phyloP scores from a whole-genome alignment of 2,888 invertebrate species.

The Pristionchus japonicus region DNA sequence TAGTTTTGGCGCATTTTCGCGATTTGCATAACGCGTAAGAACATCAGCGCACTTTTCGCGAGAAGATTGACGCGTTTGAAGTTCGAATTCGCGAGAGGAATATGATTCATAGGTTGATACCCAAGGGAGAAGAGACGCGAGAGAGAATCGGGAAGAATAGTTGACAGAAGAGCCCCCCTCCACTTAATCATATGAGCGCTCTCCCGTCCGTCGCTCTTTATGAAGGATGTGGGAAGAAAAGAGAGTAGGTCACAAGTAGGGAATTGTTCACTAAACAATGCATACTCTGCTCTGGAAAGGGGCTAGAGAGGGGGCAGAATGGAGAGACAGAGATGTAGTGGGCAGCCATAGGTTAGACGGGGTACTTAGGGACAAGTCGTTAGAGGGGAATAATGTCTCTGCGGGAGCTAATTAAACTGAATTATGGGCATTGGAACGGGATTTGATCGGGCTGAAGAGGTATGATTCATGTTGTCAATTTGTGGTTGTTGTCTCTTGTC shows the following conservation, averaged over 20 bases:
- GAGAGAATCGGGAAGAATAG: not conserved
- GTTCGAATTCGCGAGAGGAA: not conserved
- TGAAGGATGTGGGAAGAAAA: not conserved
- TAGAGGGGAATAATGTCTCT: not conserved
- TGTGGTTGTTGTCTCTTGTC: not conserved
- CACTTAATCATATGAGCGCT: conserved; percentile 25
- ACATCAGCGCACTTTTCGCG: too few relatives aligned
- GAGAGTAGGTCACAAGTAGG: conserved; percentile 15
- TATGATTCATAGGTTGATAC: not conserved
- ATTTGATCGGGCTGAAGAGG: not conserved
- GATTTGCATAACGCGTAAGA: not conserved
- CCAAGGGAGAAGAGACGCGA: not conserved
- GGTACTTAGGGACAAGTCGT: not conserved
- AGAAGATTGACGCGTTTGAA: too few relatives aligned
- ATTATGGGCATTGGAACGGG: not conserved
- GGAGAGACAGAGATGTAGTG: not conserved
- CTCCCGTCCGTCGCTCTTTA: not conserved
- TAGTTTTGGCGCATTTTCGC: not conserved
- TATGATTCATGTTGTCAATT: conserved; percentile 11
- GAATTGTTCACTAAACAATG: not conserved
- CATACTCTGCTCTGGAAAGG: not conserved
- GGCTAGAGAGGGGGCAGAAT: not conserved
- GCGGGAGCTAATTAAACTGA: not conserved
- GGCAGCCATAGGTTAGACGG: too few relatives aligned
- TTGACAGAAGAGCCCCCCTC: not conserved